A percentile compares a stretch with the other conserved stretches of the same genome.
Conservation (phyloP, 1,140 invertebrate genomes). For the Sarcophaga bullata region DNA sequence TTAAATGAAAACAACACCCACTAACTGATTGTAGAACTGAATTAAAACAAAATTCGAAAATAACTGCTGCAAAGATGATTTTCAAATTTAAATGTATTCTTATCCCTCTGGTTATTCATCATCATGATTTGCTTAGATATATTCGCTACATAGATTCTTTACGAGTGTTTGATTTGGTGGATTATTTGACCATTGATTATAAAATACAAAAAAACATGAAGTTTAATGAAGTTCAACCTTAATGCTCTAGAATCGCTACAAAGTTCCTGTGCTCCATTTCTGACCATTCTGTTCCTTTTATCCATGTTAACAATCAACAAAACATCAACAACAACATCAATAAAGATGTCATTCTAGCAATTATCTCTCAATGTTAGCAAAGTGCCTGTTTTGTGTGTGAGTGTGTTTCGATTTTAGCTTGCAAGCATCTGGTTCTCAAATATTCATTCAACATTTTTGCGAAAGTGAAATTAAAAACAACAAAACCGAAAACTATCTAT, state of each 20-base stretch:
- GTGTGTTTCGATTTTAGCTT: background rate
- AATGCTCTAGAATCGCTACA: background rate
- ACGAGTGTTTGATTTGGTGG: background rate
- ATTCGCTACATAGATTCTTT: background rate
- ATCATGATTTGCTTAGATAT: too few relatives aligned
- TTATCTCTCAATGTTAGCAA: background rate
- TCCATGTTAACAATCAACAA: background rate
- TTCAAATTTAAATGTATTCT: too few relatives aligned
- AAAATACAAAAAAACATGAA: background rate
- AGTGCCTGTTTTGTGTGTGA: background rate
- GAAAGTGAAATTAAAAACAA: too few relatives aligned
- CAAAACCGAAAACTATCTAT: background rate
- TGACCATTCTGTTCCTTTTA: background rate
- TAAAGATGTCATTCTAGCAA: constrained; percentile 6
- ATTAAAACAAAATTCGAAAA: too few relatives aligned
- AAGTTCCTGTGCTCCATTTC: background rate
- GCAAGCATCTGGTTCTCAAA: background rate
- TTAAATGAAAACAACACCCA: too few relatives aligned
- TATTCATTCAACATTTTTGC: too few relatives aligned
- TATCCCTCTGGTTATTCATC: too few relatives aligned
- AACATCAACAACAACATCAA: background rate
- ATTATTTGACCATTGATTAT: background rate
- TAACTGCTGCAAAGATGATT: too few relatives aligned
- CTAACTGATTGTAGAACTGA: too few relatives aligned
- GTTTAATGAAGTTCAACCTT: background rate